Base-by-base conservation (phyloP, 1,140 invertebrate species). In the Formica exsecta region DNA sequence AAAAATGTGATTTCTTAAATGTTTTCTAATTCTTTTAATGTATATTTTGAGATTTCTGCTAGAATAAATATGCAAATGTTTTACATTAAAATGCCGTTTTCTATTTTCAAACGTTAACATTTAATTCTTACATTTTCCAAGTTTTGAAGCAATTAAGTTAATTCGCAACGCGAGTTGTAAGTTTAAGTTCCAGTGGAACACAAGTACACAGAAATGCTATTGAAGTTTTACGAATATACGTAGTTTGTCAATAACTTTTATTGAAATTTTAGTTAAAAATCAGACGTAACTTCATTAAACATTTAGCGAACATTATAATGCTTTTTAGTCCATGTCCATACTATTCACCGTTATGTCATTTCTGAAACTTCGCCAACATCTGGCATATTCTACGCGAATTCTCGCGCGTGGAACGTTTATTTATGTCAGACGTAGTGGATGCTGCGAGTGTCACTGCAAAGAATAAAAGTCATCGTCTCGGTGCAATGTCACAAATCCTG, bases 101-200 rank as follows among this genome's bases (percentile, higher is more conserved):
- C 9, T n/a, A n/a, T 59, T 22, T 59, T 57, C n/a, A 19, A 57
- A 8, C n/a, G 0, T 57, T n/a, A 32, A 32, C 32, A n/a, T n/a
- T 59, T 9, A 59, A 22, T 59, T 59, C 9, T 59, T 22, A 59
- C 2, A 59, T 59, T 22, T n/a, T 74, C 29, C 11, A 74, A 74
- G 36, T 74, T 74, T 74, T 36, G 32, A 73, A 36, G 3, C 9
- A 22, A 36, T 1, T 8, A 73, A 71, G 32, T 16, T 38, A 57
- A 11, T 57, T 74, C 6, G 7, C 9, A 29, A 68, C 36, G 9
- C n/a, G 8, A 71, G 8, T 73, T n/a, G 3, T 48, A 36, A n/a
- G n/a, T 36, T 71, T 29, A 74, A 76, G 16, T 76, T 62, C 25
- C 16, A 38, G 13, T 2, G 13, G 13, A 44, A 79, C n/a, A 36